These are phyloP conservation scores for Leptinotarsa peninsularis DNA, from an alignment of 2,888 invertebrate genomes.

Conservation along the genomic window DNA sequence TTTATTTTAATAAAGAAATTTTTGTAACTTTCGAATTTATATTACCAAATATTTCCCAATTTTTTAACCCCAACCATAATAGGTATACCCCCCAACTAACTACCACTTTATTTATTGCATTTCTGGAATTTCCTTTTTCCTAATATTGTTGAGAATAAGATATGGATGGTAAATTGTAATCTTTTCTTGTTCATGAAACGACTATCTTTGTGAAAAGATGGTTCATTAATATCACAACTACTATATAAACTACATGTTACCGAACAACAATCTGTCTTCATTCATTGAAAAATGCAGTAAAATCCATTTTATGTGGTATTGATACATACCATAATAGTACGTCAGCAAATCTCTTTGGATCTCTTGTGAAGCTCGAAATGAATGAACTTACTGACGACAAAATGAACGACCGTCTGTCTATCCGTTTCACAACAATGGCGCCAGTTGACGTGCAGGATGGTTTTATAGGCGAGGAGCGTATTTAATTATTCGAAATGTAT, in stretches of 20 bases:
- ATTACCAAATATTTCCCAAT: too few relatives aligned
- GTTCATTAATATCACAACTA: not conserved
- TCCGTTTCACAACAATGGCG: conserved; percentile 30
- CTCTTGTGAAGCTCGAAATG: conserved; percentile 20
- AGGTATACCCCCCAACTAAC: too few relatives aligned
- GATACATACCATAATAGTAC: conserved; percentile 1
- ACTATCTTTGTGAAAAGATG: too few relatives aligned
- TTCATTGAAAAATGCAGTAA: conserved; percentile 9
- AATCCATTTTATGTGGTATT: conserved; percentile 11
- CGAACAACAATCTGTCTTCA: not conserved
- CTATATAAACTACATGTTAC: not conserved
- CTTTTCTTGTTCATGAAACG: too few relatives aligned
- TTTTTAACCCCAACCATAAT: too few relatives aligned
- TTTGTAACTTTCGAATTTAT: too few relatives aligned
- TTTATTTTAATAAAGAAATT: too few relatives aligned
- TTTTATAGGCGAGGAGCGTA: not conserved
- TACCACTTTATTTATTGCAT: too few relatives aligned
- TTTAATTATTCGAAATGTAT: not conserved
- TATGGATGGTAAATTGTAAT: too few relatives aligned
- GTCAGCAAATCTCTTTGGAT: not conserved
- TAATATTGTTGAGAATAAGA: too few relatives aligned
- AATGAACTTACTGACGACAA: conserved; percentile 34
- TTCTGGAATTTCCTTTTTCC: too few relatives aligned
- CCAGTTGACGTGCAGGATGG: conserved; percentile 25
- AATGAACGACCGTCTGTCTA: conserved; percentile 37